These are phyloP conservation scores for Pitta sordida DNA, from an alignment of 2,113 vertebrate species.

Conservation along the genomic window DNA sequence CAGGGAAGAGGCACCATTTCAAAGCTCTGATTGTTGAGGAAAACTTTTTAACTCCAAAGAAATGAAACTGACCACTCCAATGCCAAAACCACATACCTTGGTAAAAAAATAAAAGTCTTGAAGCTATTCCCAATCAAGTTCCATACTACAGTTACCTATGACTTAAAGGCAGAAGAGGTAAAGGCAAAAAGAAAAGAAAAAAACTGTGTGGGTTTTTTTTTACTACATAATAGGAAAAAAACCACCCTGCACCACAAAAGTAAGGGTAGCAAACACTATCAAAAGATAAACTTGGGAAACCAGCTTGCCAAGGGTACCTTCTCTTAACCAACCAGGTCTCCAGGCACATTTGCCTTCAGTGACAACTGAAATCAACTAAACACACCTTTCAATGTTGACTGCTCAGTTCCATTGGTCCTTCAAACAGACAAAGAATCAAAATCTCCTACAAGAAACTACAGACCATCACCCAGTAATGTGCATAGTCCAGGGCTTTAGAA, in stretches of 20 bases:
- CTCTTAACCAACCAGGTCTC: neutral
- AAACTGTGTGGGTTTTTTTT: neutral
- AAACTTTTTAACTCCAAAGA: neutral
- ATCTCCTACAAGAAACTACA: neutral
- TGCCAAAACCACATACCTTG: neutral
- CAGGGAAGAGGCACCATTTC: neutral
- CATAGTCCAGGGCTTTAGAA: neutral
- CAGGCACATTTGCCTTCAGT: neutral
- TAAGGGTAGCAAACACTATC: neutral
- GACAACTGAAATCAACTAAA: neutral
- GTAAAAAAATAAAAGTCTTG: neutral
- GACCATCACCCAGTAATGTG: neutral
- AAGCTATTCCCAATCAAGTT: neutral
- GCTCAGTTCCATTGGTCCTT: neutral
- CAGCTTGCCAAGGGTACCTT: neutral
- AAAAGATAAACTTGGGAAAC: neutral
- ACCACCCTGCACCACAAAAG: neutral
- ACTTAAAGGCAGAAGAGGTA: neutral
- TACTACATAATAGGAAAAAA: neutral
- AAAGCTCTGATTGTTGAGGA: neutral
- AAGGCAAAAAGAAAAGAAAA: no score
- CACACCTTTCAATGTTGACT: neutral
- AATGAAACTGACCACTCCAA: neutral
- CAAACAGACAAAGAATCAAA: neutral
- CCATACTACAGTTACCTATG: neutral